Conservation (phyloP, 2,888 invertebrate species). For the Neocrepidodera transversa region DNA sequence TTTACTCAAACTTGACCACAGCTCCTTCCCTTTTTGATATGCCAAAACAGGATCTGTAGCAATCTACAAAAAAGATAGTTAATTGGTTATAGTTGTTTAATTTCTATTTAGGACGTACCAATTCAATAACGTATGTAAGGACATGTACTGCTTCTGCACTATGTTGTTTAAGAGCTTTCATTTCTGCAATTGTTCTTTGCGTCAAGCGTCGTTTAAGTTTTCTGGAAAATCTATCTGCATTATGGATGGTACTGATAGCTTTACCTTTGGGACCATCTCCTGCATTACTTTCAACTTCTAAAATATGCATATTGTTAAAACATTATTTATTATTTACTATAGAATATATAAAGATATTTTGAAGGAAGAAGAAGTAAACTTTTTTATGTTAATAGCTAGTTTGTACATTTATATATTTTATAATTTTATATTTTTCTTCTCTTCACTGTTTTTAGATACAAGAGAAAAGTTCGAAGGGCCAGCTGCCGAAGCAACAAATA, state of each 20-base stretch:
- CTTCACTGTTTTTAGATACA: too few relatives aligned
- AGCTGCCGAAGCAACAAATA: too few relatives aligned
- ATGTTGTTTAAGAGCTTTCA: slow-evolving; percentile 81
- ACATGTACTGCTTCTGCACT: slow-evolving; percentile 77
- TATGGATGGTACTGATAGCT: slow-evolving; percentile 78
- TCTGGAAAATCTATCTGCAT: slow-evolving; percentile 77
- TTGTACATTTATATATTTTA: too few relatives aligned
- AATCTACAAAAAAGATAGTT: slow-evolving; percentile 62
- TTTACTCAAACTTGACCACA: slow-evolving; percentile 74
- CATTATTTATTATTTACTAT: too few relatives aligned
- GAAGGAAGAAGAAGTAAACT: too few relatives aligned
- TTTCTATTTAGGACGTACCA: too few relatives aligned
- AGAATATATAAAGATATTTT: too few relatives aligned
- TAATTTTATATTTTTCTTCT: too few relatives aligned
- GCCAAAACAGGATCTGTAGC: slow-evolving; percentile 80
- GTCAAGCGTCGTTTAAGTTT: slow-evolving; percentile 81
- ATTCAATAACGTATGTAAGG: slow-evolving; percentile 77
- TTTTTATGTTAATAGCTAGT: too few relatives aligned
- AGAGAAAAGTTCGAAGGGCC: too few relatives aligned
- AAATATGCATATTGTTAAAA: slow-evolving; percentile 7
- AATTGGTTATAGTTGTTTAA: too few relatives aligned
- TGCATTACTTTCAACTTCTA: slow-evolving; percentile 38
- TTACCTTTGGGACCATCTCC: slow-evolving; percentile 60
- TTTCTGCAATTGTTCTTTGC: slow-evolving; percentile 78
- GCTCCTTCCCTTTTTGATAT: slow-evolving; percentile 74